These are phyloP conservation scores for Condylura cristata DNA, from an alignment of 2,113 vertebrate species.

Conservation along the genomic window DNA sequence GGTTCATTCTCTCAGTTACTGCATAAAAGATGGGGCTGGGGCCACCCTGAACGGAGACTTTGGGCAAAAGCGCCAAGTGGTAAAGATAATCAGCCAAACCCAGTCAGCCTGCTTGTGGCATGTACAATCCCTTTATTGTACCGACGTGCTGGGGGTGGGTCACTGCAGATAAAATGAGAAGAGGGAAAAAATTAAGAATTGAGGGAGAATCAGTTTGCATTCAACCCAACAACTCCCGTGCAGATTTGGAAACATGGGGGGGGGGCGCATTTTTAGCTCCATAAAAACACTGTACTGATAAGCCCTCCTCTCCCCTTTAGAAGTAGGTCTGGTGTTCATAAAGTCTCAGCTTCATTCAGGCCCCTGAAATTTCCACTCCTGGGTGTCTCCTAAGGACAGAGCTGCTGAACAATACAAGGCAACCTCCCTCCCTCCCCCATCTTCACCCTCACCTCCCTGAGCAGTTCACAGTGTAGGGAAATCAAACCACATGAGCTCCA, in stretches of 20 bases:
- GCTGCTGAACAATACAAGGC: conserved; percentile 24
- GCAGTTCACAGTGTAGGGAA: not conserved
- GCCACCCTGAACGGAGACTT: not conserved
- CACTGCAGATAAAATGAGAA: not conserved
- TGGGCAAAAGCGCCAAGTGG: not conserved
- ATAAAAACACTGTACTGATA: not conserved
- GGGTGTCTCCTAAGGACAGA: conserved; percentile 51
- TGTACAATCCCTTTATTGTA: not conserved
- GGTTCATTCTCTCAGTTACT: not conserved
- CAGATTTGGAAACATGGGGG: not conserved
- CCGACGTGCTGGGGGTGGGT: not conserved
- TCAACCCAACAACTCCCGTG: not conserved
- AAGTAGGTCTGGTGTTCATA: not conserved
- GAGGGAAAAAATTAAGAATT: not conserved
- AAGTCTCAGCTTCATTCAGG: conserved; percentile 18
- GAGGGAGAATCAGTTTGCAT: not conserved
- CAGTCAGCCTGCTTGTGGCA: not conserved
- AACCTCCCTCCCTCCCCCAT: not conserved
- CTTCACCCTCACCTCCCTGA: not conserved
- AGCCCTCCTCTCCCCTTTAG: not conserved
- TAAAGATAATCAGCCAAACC: not conserved
- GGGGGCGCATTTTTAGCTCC: not conserved
- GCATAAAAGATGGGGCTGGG: not conserved
- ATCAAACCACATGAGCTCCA: conserved; percentile 51
- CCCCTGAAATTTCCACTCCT: conserved; percentile 44